Evolutionary conservation across 2,888 invertebrate genomes (phyloP).

Genomic region (Gisinianus flammeolus): DNA sequence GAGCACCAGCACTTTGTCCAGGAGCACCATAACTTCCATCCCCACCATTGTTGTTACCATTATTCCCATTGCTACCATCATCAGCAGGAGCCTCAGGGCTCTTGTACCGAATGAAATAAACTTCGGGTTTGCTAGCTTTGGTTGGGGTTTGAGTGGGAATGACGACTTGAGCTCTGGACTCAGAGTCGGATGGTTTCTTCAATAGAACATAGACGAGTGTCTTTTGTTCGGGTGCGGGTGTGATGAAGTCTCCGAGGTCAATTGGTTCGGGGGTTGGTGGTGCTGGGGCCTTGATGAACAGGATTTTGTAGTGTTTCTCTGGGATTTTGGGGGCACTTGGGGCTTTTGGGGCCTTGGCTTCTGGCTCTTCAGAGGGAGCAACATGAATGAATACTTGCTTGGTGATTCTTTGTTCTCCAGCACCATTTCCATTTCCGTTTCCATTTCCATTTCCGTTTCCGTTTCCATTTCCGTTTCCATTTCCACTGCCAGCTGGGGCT

Average conservation of each 20-base stretch:
- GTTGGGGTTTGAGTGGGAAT: slow-evolving; percentile 80
- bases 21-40: background rate
- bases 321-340: slow-evolving; percentile 65
- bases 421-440: slow-evolving; percentile 2
- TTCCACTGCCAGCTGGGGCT: background rate
- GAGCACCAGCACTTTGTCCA: background rate
- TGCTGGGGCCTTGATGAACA: slow-evolving; percentile 71
- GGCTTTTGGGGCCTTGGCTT: slow-evolving; percentile 59
- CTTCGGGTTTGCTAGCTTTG: slow-evolving; percentile 85
- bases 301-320: slow-evolving; percentile 83
- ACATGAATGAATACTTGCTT: slow-evolving; percentile 92
- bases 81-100: background rate
- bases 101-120: slow-evolving; percentile 86
- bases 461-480: background rate
- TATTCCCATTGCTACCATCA: background rate
- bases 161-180: slow-evolving; percentile 68
- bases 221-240: slow-evolving; percentile 77
- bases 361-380: slow-evolving; percentile 80
- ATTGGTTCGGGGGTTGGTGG: slow-evolving; percentile 76
- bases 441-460: background rate
- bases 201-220: slow-evolving; percentile 86
- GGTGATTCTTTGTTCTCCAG: slow-evolving; percentile 63
- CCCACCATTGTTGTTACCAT: slow-evolving; percentile 11
- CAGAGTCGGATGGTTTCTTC: slow-evolving; percentile 78
- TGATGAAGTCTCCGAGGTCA: slow-evolving; percentile 72